Percentiles rank a stretch among this genome's conserved stretches.
phyloP scores from a whole-genome alignment of 1,140 invertebrate species.

The Drosophila aff. region DNA sequence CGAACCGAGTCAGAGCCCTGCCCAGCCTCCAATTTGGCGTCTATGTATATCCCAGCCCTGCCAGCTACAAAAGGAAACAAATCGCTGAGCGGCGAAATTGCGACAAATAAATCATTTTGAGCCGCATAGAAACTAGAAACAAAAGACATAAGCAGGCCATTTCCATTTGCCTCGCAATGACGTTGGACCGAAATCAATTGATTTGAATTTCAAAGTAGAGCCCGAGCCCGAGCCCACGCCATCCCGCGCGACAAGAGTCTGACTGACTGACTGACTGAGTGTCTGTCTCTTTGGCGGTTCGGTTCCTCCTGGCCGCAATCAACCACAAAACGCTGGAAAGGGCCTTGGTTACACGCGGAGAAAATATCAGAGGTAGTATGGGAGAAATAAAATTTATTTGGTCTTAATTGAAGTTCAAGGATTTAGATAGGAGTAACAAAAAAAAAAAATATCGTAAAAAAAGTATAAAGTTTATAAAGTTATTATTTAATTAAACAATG shows the following conservation, averaged over 20 bases:
- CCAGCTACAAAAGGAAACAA: constrained; percentile 55
- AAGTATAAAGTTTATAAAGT: no score
- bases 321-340: constrained; percentile 50
- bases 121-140: constrained; percentile 71
- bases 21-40: constrained; percentile 15
- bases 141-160: constrained; percentile 82
- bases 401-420: background rate
- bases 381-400: background rate
- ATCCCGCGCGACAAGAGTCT: constrained; percentile 2
- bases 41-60: constrained; percentile 13
- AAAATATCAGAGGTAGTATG: background rate
- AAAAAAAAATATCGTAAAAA: no score
- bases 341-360: constrained; percentile 13
- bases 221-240: background rate
- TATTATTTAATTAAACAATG: background rate
- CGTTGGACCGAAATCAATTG: constrained; percentile 80
- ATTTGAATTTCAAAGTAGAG: constrained; percentile 80
- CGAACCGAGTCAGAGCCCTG: background rate
- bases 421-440: background rate
- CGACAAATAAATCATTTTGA: constrained; percentile 83
- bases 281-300: constrained; percentile 13
- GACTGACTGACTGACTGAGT: constrained; percentile 5
- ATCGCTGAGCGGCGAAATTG: constrained; percentile 79
- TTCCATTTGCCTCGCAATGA: constrained; percentile 80
- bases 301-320: constrained; percentile 43